These are phyloP conservation scores for Ormyrus nitidulus DNA, from an alignment of 2,888 invertebrate genomes.

Conservation along the genomic window DNA sequence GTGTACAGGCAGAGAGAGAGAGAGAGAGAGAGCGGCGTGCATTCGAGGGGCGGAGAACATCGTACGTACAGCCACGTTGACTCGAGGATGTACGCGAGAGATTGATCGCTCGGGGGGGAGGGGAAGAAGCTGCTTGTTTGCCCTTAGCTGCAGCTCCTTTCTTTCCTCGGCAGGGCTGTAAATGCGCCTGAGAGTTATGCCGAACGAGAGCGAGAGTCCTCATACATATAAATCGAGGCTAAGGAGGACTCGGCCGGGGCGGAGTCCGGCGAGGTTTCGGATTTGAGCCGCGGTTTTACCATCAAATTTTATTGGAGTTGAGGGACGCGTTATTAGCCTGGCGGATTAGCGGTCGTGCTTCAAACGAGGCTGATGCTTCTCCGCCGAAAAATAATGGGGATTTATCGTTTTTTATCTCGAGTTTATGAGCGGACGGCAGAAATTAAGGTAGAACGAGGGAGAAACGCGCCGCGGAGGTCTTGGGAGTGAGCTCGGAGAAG, in stretches of 20 bases:
- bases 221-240: constrained; percentile 30
- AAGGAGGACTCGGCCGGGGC: background rate
- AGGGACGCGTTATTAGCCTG: constrained; percentile 18
- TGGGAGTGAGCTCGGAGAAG: too few species aligned
- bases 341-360: constrained; percentile 29
- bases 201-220: background rate
- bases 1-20: too few species aligned
- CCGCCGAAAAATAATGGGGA: too few species aligned
- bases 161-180: background rate
- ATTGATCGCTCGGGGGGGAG: constrained; percentile 38
- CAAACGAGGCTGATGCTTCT: too few species aligned
- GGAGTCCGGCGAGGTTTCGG: constrained; percentile 25
- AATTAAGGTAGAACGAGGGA: too few species aligned
- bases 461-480: too few species aligned
- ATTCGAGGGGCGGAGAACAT: too few species aligned
- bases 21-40: too few species aligned
- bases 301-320: constrained; percentile 2
- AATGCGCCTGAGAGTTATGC: background rate
- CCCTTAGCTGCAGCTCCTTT: too few species aligned
- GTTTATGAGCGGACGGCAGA: too few species aligned
- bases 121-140: background rate
- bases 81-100: constrained; percentile 3
- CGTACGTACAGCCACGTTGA: too few species aligned
- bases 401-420: too few species aligned
- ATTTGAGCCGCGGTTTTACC: constrained; percentile 33